Base-by-base conservation (phyloP, 2,113 vertebrate genomes). In the Echinops telfairi region DNA sequence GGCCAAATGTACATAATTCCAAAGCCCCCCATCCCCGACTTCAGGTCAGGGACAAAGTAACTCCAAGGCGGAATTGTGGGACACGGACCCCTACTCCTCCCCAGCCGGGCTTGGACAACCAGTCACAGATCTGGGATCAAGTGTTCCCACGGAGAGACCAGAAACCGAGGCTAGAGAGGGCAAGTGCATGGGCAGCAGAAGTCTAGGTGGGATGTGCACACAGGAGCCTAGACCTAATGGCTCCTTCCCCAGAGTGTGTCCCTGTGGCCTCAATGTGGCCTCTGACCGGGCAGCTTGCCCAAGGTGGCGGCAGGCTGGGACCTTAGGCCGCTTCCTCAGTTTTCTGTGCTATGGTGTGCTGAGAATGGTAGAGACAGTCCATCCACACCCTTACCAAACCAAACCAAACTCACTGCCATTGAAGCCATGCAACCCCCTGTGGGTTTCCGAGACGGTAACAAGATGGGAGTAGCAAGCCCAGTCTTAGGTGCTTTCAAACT, bases 331-430 rank as follows among this genome's bases (percentile, higher is more conserved):
- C 31, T 87, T 66, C 77, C 76, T 80, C 0, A 0, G 4, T 27
- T 38, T 38, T 27, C 19, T 23, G 43, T 43, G 8, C 36, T 70
- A 2, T 78, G 47, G 12, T 47, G 29, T 57, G 27, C 60, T 75
- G 23, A 60, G 68, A 27, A 25, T 53, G 14, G 38, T 22, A 78
- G 60, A 53, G 15, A 70, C 29, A 12, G 68, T 9, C 80, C 23
- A 0, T 27, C 16, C 1, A 16, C 7, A 0, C 3, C 6, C 6
- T 9, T 22, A 3, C 76, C 0, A 1, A 19, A 29, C 58, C 43
- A 47, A 47, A 47, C 47, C 47, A 53, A 53, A 53, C 47, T 53
- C 47, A 53, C 9, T 53, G 47, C 47, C 47, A 53, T 53, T 14
- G 47, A 53, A 9, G 47, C 47, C 47, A 53, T 53, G 40, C 40